Conservation (phyloP, 1,140 invertebrate genomes). For the Lordiphosa mommai region DNA sequence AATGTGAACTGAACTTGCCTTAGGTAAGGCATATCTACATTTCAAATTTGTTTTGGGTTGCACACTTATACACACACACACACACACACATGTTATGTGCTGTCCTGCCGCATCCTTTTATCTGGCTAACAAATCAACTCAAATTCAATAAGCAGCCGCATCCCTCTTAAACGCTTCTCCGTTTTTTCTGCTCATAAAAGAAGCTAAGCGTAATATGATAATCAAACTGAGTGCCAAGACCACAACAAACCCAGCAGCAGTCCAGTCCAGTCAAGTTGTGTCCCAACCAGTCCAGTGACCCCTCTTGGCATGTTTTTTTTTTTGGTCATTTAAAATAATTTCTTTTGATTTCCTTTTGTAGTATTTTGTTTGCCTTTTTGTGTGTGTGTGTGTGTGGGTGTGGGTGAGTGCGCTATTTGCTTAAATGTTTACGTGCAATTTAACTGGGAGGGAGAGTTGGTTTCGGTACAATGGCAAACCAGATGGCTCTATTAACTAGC, state of each 20-base stretch:
- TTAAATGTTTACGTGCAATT: conserved; percentile 49
- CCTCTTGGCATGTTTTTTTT: conserved; percentile 14
- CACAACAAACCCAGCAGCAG: conserved; percentile 4
- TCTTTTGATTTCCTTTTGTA: conserved; percentile 55
- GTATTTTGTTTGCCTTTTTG: conserved; percentile 10
- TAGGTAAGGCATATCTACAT: conserved; percentile 22
- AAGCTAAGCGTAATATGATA: conserved; percentile 64
- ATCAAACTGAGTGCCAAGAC: conserved; percentile 60
- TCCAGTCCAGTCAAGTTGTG: conserved; percentile 6
- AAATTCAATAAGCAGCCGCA: conserved; percentile 10
- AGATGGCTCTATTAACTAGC: conserved; percentile 35
- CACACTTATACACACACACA: background rate
- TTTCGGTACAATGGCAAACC: conserved; percentile 6
- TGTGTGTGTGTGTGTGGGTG: conserved; percentile 10
- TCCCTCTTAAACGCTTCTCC: background rate
- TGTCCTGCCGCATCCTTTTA: background rate
- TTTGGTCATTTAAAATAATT: conserved; percentile 65
- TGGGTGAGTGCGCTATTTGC: conserved; percentile 43
- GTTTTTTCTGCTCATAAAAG: conserved; percentile 37
- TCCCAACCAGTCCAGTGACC: background rate
- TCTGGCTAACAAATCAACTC: conserved; percentile 36
- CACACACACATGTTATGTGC: background rate
- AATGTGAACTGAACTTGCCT: conserved; percentile 5
- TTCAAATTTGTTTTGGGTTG: conserved; percentile 4
- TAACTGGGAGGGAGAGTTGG: conserved; percentile 18